Base-by-base conservation (phyloP, 2,888 invertebrate species). In the Erebia palarica region DNA sequence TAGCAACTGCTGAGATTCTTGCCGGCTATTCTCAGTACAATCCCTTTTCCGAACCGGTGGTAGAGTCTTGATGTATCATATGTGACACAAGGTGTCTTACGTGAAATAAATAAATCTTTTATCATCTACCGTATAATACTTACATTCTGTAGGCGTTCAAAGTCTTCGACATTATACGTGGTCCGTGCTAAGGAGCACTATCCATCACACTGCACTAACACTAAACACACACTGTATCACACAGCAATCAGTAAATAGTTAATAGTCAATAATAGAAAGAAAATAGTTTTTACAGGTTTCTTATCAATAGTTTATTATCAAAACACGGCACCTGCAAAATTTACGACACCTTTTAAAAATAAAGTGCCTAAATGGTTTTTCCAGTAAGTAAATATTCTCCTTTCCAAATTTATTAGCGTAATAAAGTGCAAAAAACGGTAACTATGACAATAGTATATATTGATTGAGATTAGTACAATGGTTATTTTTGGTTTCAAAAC, bases 91-190 rank as follows among this genome's bases (percentile, higher is more conserved):
- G 27, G 2, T 27, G 27, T 27, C 27, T 4, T 27, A 27, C 27
- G 27, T 27, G 27, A 27, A 21, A 1, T 21, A 21, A 27, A 27
- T 27, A 27, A 27, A 27, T 27, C 27, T 4, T 27, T 27, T 27
- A 27, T 27, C 27, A 27, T 27, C 4, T 36, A 36, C 36, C 36
- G 36, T 1, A 7, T 44, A 18, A 76, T 94, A 96, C 96, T 97
- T 94, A 97, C 97, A 97, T 97, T 95, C 97, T 96, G 93, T 97
- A 97, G 86, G 97, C 97, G 94, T 97, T 97, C 89, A 97, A 95
- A 88, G 96, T 96, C 95, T 97, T 97, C 93, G 97, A 97, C 96
- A 97, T 97, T 90, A 94, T 95, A 87, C 36, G 69, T 69, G 78
- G 80, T 75, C 75, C 66, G 67, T 78, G 78, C 81, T 77, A 77